phyloP scores from a whole-genome alignment of 2,797 vertebrate genomes.

The Anolis apletophallus region DNA sequence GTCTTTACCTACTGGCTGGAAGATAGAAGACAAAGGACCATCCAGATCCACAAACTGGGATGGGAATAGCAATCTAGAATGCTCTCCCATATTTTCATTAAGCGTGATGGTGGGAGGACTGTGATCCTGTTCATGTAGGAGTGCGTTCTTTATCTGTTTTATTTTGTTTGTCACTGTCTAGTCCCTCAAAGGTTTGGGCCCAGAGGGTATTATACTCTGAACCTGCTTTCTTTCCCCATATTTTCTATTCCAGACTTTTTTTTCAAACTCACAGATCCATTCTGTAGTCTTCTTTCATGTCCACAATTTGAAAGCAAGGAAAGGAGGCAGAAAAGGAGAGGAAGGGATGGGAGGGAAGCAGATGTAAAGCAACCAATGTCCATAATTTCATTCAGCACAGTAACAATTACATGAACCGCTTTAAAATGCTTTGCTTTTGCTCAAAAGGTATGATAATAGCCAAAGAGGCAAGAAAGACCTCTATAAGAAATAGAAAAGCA shows the following conservation, averaged over 20 bases:
- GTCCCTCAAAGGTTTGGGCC: no score
- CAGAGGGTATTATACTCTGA: no score
- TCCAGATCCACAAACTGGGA: no score
- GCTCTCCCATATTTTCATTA: no score
- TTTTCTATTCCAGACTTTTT: neutral
- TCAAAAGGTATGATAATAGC: slow-evolving; percentile 43
- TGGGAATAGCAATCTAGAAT: no score
- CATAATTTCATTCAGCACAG: slow-evolving; percentile 48
- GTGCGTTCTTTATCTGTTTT: no score
- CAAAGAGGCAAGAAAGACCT: slow-evolving; percentile 32
- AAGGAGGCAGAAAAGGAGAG: neutral
- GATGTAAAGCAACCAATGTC: slow-evolving; percentile 38
- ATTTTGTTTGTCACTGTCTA: no score
- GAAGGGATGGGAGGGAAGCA: slow-evolving; percentile 1
- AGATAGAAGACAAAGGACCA: no score
- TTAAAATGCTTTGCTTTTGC: slow-evolving; percentile 50
- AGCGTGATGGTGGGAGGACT: no score
- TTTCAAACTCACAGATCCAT: neutral
- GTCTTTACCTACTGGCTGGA: no score
- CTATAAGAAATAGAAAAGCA: slow-evolving; percentile 32
- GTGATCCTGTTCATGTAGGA: no score
- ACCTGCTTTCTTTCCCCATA: no score
- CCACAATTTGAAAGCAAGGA: neutral
- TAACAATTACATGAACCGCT: slow-evolving; percentile 40
- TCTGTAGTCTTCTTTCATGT: neutral